Evolutionary conservation across 2,797 vertebrate species (phyloP), one percentile per base, ranked within the genome.

Genomic region (Poeciliopsis turneri): DNA sequence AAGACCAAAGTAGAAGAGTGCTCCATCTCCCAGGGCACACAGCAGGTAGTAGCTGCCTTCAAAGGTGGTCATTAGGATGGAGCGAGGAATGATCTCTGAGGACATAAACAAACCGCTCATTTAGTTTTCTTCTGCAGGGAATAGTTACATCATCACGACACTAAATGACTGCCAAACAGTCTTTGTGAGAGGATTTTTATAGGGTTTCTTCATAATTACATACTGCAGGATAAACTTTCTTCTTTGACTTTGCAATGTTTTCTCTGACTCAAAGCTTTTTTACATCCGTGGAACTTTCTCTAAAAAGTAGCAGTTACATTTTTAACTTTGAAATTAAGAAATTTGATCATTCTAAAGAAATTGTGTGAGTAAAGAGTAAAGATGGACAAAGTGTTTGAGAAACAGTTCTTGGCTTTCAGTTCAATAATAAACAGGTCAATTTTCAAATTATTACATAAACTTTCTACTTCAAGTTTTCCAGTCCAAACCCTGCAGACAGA

Each of bases 11-110:
- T 99, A 99, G 95, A 99, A 99, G 84, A 99, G 98, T 0, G 98
- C 98, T 2, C 98, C 98, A 0, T 99, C 98, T 28, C 98, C 98
- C 47, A 99, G 95, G n/a, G 98, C 98, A 76, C 98, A 99, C 51
- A 99, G 96, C 70, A 99, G 94, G 90, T 99, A 99, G 89, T 98
- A 98, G 93, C 97, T 98, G 78, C 97, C 99, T 93, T 99, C 98
- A 0, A 99, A 99, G 23, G 98, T 99, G 1, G 98, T 99, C 98
- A 99, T 99, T 90, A 99, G 95, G 91, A 99, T 99, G 73, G 98
- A 99, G 25, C 98, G 98, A 75, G 98, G 98, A 83, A 99, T 99
- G 84, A 99, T 99, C 90, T 99, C 98, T 99, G 94, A 41, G 84
- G 64, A 85, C 49, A 86, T 73, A 82, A 53, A 82, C 78, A 89